Base-by-base conservation (phyloP, 1,140 invertebrate genomes). In the Stegodyphus dumicola region DNA sequence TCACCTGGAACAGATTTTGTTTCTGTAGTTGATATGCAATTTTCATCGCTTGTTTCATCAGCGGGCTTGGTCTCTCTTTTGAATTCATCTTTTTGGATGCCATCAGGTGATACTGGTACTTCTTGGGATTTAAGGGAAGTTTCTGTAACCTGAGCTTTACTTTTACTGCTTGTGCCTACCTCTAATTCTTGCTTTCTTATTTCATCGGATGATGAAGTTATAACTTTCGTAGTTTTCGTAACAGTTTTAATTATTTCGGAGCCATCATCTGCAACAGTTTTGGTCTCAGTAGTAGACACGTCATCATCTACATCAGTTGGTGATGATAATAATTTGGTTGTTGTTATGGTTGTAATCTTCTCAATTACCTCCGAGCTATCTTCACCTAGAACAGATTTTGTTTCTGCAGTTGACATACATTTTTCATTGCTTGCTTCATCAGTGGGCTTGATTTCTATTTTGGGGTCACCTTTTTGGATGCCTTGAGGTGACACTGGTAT, bases 41-140 rank as follows among this genome's bases (percentile, higher is more conserved):
- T 33, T 67, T 67, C 66, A 67, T 18, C 9, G 17, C n/a, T 75
- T 64, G 49, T 6, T 76, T 71, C 48, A 85, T n/a, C n/a, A 60
- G 33, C 18, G n/a, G n/a, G n/a, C 33, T 67, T 18, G 9, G n/a
- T 17, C 4, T 9, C n/a, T 51, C 7, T 51, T 15, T 11, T 17
- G 1, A 54, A 7, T 78, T 60, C 54, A n/a, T 69, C 51, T 52
- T 78, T n/a, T 13, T 52, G 65, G 7, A 54, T 52, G 7, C 52
- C 51, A 4, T 52, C 49, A n/a, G 71, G 53, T 7, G n/a, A 51
- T 53, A 13, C 10, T 33, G 33, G 33, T 33, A 33, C 3, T 33
- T 33, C 33, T 33, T 33, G 33, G 1, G 33, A 33, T 33, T 33
- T 33, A 33, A 33, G 33, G 33, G 33, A 3, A 33, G 33, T 33